phyloP scores from a whole-genome alignment of 2,888 invertebrate genomes.

The Agrilus biguttatus region DNA sequence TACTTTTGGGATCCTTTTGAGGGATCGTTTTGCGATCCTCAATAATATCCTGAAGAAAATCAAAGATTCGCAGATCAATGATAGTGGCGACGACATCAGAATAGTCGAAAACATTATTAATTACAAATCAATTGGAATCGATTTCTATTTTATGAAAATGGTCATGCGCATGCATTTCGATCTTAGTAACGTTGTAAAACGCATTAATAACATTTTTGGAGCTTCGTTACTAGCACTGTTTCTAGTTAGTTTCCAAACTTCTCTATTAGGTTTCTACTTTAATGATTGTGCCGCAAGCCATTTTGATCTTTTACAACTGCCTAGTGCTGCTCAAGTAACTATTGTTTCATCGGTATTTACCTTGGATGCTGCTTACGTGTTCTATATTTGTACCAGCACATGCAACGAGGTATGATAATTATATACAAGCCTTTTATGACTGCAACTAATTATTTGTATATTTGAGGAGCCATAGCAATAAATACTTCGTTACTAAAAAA shows the following conservation, averaged over 20 bases:
- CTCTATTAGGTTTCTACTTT: conserved; percentile 15
- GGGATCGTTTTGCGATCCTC: conserved; percentile 10
- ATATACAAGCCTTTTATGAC: too few relatives aligned
- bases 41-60: conserved; percentile 11
- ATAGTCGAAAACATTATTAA: background rate
- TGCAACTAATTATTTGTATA: background rate
- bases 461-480: background rate
- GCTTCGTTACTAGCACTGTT: conserved; percentile 14
- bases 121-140: background rate
- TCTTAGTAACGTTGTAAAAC: conserved; percentile 13
- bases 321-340: conserved; percentile 2
- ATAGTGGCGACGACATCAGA: background rate
- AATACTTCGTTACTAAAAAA: too few relatives aligned
- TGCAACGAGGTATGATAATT: conserved; percentile 15
- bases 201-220: conserved; percentile 16
- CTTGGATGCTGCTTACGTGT: conserved; percentile 14
- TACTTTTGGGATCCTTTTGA: conserved; percentile 9
- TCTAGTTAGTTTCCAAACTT: conserved; percentile 15
- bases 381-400: conserved; percentile 16
- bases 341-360: conserved; percentile 7
- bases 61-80: background rate
- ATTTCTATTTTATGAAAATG: conserved; percentile 1
- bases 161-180: conserved; percentile 13
- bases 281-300: conserved; percentile 4
- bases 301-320: conserved; percentile 1